These are phyloP conservation scores for Apamea monoglypha DNA, from an alignment of 2,888 invertebrate genomes.

Conservation along the genomic window DNA sequence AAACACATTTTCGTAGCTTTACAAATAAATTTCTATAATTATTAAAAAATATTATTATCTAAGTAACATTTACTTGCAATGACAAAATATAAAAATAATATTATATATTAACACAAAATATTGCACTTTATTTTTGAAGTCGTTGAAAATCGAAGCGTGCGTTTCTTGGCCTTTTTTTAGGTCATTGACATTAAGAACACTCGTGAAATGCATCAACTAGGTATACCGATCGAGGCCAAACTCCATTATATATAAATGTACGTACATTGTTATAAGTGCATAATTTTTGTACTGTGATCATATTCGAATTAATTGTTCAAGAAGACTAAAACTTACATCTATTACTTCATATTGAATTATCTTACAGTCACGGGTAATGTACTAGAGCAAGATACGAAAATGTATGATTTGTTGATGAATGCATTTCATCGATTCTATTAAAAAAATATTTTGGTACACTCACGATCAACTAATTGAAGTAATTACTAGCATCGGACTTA, in stretches of 20 bases:
- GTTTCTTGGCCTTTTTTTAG: neutral
- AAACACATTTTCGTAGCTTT: conserved; percentile 61
- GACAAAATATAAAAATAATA: conserved; percentile 62
- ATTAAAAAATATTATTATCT: conserved; percentile 52
- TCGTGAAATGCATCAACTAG: conserved; percentile 5
- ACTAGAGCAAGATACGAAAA: conserved; percentile 37
- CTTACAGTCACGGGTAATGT: conserved; percentile 59
- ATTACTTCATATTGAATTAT: conserved; percentile 73
- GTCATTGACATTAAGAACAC: neutral
- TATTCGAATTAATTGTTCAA: conserved; percentile 65
- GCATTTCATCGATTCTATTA: conserved; percentile 23
- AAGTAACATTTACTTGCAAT: conserved; percentile 52
- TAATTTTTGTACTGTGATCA: conserved; percentile 20
- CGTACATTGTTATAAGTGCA: conserved; percentile 30
- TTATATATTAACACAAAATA: conserved; percentile 57
- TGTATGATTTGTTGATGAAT: neutral
- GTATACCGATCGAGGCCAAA: conserved; percentile 12
- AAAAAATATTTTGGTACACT: conserved; percentile 31
- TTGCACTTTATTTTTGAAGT: conserved; percentile 47
- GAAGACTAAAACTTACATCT: conserved; percentile 80
- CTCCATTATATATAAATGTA: conserved; percentile 12
- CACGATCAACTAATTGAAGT: conserved; percentile 15
- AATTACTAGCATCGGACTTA: neutral
- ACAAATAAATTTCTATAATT: conserved; percentile 40
- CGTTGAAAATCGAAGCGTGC: neutral